Evolutionary conservation across 2,113 vertebrate genomes (phyloP).

Genomic region (Symphodus melops): DNA sequence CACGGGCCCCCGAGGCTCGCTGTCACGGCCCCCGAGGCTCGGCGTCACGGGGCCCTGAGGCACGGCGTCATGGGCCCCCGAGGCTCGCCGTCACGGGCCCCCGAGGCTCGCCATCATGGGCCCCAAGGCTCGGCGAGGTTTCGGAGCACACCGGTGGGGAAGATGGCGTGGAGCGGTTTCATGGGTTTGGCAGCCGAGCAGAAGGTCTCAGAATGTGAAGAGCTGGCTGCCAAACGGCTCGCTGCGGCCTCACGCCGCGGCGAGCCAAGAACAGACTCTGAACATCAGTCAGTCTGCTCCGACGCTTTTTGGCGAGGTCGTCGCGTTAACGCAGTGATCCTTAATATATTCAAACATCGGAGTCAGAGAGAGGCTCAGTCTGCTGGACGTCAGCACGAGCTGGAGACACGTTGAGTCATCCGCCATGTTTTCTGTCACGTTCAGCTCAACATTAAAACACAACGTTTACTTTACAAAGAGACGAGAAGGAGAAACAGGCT

Average conservation of each 20-base stretch:
- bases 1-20: too few relatives aligned
- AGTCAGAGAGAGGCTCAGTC: neutral
- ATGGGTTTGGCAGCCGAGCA: conserved; percentile 45
- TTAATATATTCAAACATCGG: neutral
- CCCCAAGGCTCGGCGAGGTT: too few relatives aligned
- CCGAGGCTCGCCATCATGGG: too few relatives aligned
- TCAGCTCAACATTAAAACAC: too few relatives aligned
- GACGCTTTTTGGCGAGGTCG: neutral
- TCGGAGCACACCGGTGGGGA: conserved; percentile 17
- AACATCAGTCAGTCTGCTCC: conserved; percentile 12
- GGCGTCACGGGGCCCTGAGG: too few relatives aligned
- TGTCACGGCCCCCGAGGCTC: too few relatives aligned
- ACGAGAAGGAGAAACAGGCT: neutral
- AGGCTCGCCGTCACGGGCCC: too few relatives aligned
- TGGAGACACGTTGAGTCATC: too few relatives aligned
- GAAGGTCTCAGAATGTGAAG: conserved; percentile 30
- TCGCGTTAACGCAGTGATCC: neutral
- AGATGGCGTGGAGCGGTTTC: conserved; percentile 2
- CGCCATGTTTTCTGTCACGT: too few relatives aligned
- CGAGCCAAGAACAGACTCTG: conserved; percentile 27
- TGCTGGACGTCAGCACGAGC: too few relatives aligned
- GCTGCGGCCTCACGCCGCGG: conserved; percentile 15
- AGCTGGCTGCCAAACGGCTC: conserved; percentile 29
- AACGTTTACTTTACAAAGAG: too few relatives aligned
- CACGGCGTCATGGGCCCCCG: too few relatives aligned